Evolutionary conservation across 2,888 invertebrate species (phyloP).

Genomic region (Parnassius apollo): DNA sequence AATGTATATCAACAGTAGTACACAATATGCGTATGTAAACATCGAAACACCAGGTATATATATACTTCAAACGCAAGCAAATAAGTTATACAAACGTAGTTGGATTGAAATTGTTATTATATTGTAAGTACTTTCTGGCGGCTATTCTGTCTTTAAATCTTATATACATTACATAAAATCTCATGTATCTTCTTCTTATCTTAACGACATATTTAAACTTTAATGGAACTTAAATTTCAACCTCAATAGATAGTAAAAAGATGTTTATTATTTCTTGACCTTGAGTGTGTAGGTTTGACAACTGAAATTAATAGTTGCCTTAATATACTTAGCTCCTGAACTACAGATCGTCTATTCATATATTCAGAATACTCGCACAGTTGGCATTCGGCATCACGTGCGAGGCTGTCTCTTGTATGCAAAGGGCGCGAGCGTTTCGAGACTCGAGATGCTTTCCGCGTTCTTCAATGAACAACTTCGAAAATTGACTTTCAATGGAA

Average conservation of each 20-base stretch:
- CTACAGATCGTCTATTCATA: conserved; percentile 10
- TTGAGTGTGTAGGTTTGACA: no score
- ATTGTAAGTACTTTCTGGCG: not conserved
- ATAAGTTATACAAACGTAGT: conserved; percentile 21
- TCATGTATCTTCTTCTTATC: no score
- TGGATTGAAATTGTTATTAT: conserved; percentile 17
- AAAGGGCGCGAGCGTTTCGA: conserved; percentile 43
- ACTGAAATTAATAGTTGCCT: no score
- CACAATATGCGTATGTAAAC: not conserved
- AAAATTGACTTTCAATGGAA: conserved; percentile 73
- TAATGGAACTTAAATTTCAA: no score
- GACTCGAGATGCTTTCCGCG: conserved; percentile 49
- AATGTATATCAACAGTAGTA: no score
- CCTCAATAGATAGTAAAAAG: no score
- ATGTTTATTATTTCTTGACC: no score
- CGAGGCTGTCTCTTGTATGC: conserved; percentile 50
- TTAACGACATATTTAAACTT: no score
- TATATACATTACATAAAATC: no score
- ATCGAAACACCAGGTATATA: conserved; percentile 7
- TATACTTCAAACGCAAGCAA: conserved; percentile 10
- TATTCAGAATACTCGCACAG: conserved; percentile 30
- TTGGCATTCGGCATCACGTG: conserved; percentile 41
- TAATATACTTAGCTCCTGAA: no score
- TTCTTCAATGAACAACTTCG: conserved; percentile 57
- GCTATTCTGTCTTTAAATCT: no score